phyloP scores from a whole-genome alignment of 2,797 vertebrate species.

The Chrysocyon brachyurus region DNA sequence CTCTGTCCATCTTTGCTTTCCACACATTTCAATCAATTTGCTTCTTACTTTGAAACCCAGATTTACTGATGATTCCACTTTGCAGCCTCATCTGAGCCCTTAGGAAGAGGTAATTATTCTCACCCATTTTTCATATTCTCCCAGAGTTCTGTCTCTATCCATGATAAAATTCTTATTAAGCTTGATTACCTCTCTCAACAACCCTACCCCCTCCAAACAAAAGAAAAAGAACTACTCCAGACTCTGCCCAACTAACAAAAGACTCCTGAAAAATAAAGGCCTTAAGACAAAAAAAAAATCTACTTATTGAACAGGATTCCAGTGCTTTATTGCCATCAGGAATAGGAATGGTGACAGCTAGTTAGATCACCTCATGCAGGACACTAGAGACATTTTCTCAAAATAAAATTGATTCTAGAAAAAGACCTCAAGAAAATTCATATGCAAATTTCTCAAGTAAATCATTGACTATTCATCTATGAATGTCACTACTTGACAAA shows the following conservation, averaged over 20 bases:
- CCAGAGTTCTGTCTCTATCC: neutral
- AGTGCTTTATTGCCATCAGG: neutral
- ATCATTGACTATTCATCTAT: neutral
- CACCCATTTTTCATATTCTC: neutral
- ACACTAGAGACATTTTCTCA: neutral
- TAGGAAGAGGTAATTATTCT: neutral
- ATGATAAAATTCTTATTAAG: neutral
- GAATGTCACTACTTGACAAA: neutral
- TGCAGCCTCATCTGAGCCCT: neutral
- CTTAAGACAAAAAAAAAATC: neutral
- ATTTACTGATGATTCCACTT: neutral
- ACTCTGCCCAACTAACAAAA: neutral
- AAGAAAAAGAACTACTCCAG: neutral
- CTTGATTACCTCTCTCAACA: neutral
- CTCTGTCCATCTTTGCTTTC: neutral
- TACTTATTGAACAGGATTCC: neutral
- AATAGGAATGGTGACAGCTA: neutral
- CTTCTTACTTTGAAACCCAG: neutral
- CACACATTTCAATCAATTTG: neutral
- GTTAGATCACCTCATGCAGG: neutral
- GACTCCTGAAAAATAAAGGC: neutral
- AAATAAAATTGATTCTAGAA: neutral
- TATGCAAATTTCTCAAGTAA: neutral
- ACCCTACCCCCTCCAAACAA: neutral
- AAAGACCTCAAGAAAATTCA: neutral